Conservation (phyloP, 2,113 vertebrate genomes). For the Probosciger aterrimus region DNA sequence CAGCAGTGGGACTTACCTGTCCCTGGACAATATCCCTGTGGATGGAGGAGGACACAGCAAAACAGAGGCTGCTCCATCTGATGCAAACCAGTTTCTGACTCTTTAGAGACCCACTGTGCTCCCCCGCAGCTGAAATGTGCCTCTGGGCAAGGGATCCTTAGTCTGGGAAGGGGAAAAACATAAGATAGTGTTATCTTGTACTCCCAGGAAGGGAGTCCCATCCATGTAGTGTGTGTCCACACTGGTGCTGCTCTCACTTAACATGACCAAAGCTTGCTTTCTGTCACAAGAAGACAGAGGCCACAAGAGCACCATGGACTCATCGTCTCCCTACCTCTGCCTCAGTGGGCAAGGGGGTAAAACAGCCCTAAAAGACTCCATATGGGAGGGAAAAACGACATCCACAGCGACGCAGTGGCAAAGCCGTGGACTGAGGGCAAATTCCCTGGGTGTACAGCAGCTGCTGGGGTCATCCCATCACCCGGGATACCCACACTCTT, state of each 20-base stretch:
- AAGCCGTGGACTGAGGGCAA: background rate
- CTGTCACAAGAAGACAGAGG: background rate
- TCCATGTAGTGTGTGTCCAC: background rate
- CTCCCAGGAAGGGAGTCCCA: background rate
- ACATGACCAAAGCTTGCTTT: background rate
- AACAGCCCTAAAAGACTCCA: background rate
- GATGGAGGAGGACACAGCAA: background rate
- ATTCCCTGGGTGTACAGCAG: background rate
- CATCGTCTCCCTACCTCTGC: background rate
- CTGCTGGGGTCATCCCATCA: background rate
- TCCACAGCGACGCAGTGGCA: background rate
- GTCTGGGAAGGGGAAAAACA: background rate
- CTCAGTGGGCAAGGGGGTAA: background rate
- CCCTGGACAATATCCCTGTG: background rate
- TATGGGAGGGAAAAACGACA: background rate
- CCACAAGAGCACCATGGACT: background rate
- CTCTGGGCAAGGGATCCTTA: background rate
- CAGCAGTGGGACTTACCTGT: background rate
- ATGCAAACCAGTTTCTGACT: background rate
- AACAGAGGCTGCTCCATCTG: background rate
- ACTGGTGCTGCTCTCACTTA: background rate
- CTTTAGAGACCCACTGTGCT: background rate
- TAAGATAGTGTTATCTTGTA: background rate
- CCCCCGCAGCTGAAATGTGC: background rate
- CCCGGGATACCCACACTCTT: background rate